These are phyloP conservation scores for Macrosiphum euphorbiae DNA, from an alignment of 2,888 invertebrate genomes.

Conservation along the genomic window DNA sequence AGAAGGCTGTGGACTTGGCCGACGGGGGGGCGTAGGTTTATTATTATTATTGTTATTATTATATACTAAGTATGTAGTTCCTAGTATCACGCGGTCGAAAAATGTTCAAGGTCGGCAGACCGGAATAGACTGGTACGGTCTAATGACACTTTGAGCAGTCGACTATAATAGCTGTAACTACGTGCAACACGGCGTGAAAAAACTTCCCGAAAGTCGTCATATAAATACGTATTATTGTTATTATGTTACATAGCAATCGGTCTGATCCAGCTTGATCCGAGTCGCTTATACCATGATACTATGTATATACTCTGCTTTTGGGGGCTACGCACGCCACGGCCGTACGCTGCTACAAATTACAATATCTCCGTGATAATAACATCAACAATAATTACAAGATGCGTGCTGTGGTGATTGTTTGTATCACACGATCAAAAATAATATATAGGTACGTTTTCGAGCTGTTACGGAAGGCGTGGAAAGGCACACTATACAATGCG, in stretches of 20 bases:
- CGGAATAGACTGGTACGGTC: slow-evolving; percentile 50
- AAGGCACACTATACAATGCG: not conserved
- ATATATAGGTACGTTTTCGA: not conserved
- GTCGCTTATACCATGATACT: not conserved
- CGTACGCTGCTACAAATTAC: not conserved
- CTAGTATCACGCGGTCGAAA: not conserved
- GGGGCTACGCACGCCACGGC: not conserved
- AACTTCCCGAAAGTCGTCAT: slow-evolving; percentile 28
- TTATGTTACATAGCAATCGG: not conserved
- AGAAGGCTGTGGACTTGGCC: slow-evolving; percentile 26
- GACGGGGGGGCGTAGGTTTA: not conserved
- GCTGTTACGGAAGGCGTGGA: not conserved
- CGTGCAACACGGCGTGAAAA: not conserved
- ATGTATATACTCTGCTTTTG: not conserved
- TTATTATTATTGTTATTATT: not conserved
- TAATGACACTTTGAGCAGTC: slow-evolving; percentile 29
- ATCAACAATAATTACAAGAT: not conserved
- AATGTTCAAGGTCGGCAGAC: slow-evolving; percentile 33
- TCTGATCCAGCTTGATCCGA: not conserved
- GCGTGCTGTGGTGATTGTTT: not conserved
- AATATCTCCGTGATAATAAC: not conserved
- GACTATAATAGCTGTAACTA: not conserved
- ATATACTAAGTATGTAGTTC: slow-evolving; percentile 31
- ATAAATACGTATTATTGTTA: not conserved
- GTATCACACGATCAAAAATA: not conserved